Conservation (phyloP, 1,140 invertebrate species). For the Drosophila nebulosa region DNA sequence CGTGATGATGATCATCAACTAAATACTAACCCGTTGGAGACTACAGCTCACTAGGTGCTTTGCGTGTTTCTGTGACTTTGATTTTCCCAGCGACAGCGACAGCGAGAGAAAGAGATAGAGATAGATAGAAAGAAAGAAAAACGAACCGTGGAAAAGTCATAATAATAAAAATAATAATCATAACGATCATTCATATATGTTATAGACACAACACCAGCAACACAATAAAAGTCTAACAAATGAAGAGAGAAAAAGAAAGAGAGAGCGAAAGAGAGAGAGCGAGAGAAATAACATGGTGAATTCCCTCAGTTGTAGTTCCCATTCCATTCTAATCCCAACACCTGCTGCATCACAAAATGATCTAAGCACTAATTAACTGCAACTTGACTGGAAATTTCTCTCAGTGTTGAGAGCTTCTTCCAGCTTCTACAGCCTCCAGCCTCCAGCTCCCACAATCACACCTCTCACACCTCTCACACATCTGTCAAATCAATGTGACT, state of each 20-base stretch:
- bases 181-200: constrained; percentile 33
- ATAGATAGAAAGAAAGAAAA: background rate
- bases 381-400: background rate
- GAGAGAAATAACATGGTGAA: constrained; percentile 32
- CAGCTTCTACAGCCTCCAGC: background rate
- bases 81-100: constrained; percentile 24
- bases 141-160: constrained; percentile 20
- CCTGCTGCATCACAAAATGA: constrained; percentile 14
- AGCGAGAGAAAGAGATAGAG: background rate
- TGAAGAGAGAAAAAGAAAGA: background rate
- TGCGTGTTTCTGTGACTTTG: constrained; percentile 34
- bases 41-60: constrained; percentile 1
- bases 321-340: constrained; percentile 43
- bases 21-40: constrained; percentile 9
- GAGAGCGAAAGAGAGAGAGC: too few species aligned
- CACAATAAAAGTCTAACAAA: background rate
- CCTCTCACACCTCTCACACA: constrained; percentile 7
- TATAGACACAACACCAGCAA: background rate
- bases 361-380: constrained; percentile 36
- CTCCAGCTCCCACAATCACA: background rate
- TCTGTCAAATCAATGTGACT: constrained; percentile 62
- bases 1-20: constrained; percentile 3
- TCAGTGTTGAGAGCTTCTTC: background rate
- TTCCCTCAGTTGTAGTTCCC: constrained; percentile 38
- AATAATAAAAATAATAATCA: constrained; percentile 66